phyloP scores from a whole-genome alignment of 2,113 vertebrate genomes.

The Platysternon megacephalum region DNA sequence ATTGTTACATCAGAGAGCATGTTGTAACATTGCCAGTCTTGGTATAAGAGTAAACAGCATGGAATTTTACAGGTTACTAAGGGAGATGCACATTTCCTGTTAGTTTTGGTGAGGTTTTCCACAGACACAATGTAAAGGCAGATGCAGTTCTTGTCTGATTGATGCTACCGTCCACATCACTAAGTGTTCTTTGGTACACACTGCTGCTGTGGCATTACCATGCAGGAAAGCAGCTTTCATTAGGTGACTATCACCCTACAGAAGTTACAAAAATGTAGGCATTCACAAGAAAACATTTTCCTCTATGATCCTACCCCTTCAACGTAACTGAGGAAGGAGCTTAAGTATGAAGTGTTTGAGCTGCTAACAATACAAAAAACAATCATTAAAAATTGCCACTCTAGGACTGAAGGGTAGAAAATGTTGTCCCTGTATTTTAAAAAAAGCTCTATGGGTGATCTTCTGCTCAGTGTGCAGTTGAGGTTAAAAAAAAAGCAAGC shows the following conservation, averaged over 20 bases:
- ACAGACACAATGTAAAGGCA: background rate
- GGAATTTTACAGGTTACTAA: background rate
- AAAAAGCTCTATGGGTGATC: conserved; percentile 9
- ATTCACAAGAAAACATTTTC: conserved; percentile 2
- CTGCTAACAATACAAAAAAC: background rate
- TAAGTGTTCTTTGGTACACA: background rate
- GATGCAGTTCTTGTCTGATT: conserved; percentile 6
- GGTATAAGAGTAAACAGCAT: background rate
- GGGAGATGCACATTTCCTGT: background rate
- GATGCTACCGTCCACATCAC: background rate
- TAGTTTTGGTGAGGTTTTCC: background rate
- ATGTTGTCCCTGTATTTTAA: conserved; percentile 29
- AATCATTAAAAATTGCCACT: conserved; percentile 1
- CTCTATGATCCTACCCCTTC: background rate
- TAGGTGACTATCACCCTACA: background rate
- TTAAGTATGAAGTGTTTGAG: background rate
- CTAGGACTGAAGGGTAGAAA: conserved; percentile 26
- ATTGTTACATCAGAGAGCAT: background rate
- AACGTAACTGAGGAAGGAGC: background rate
- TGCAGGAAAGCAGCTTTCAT: background rate
- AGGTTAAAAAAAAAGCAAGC: conserved; percentile 25
- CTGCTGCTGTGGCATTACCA: conserved; percentile 5
- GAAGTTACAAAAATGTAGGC: background rate
- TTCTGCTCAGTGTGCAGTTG: conserved; percentile 10
- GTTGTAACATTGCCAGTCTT: background rate